Evolutionary conservation across 2,888 invertebrate species (phyloP).

Genomic region (Drosophila mettleri): DNA sequence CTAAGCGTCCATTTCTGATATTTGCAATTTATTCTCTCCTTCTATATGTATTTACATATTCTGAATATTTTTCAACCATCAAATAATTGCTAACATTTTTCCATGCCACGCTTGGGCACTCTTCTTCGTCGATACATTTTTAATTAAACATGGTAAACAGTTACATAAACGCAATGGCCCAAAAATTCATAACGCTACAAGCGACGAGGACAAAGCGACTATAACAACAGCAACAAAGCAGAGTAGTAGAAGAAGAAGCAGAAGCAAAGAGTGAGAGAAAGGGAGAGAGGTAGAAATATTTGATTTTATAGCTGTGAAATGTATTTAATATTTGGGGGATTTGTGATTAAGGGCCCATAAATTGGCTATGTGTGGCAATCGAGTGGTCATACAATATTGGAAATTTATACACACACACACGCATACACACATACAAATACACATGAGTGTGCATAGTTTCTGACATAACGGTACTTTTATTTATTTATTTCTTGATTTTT

Average conservation of each 20-base stretch:
- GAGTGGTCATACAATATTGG: conserved; percentile 28
- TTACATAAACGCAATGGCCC: conserved; percentile 9
- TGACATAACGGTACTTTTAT: conserved; percentile 17
- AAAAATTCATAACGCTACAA: conserved; percentile 9
- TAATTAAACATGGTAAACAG: conserved; percentile 18
- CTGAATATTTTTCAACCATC: neutral
- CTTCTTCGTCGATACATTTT: neutral
- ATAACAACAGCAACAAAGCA: neutral
- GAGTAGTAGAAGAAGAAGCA: neutral
- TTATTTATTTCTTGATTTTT: neutral
- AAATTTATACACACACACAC: conserved; percentile 1
- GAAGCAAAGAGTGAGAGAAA: neutral
- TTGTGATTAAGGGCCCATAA: conserved; percentile 26
- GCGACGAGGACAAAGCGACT: conserved; percentile 4
- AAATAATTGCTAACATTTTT: conserved; percentile 4
- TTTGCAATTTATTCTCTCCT: too few relatives aligned
- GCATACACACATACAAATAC: neutral
- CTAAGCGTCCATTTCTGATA: too few relatives aligned
- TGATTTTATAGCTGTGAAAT: conserved; percentile 21
- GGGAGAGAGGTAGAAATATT: neutral
- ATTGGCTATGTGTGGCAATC: conserved; percentile 31
- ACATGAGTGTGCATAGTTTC: neutral
- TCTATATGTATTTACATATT: neutral
- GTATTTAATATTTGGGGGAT: conserved; percentile 17
- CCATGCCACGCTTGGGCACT: neutral